Conservation (phyloP, 2,797 vertebrate genomes). For the Neoniphon sammara region DNA sequence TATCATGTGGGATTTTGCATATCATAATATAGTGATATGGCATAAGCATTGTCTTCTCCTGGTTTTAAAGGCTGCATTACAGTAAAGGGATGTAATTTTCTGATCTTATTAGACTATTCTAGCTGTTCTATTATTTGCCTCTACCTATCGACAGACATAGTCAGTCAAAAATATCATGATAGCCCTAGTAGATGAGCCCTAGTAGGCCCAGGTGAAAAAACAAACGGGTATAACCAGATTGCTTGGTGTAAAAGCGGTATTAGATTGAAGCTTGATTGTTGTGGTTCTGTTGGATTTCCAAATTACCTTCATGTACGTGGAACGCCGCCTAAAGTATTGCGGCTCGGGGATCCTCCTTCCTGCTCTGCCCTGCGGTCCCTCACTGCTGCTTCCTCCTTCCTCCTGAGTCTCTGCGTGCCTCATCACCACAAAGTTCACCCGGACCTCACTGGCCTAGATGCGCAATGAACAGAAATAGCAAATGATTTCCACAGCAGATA, state of each 20-base stretch:
- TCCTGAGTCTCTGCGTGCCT: slow-evolving; percentile 83
- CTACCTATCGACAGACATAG: too few relatives aligned
- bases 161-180: too few relatives aligned
- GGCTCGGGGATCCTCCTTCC: slow-evolving; percentile 80
- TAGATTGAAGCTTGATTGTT: neutral
- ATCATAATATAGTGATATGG: too few relatives aligned
- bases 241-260: neutral
- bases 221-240: too few relatives aligned
- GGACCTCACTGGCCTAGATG: slow-evolving; percentile 87
- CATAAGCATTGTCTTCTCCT: too few relatives aligned
- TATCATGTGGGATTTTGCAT: too few relatives aligned
- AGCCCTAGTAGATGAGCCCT: too few relatives aligned
- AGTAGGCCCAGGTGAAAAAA: too few relatives aligned
- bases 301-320: slow-evolving; percentile 88
- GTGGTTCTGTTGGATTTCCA: neutral
- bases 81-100: too few relatives aligned
- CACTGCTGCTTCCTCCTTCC: slow-evolving; percentile 81
- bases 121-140: too few relatives aligned
- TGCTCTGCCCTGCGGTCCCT: slow-evolving; percentile 76
- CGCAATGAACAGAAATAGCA: neutral
- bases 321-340: slow-evolving; percentile 85
- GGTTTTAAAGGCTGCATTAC: too few relatives aligned
- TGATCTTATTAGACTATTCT: too few relatives aligned
- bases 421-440: slow-evolving; percentile 93
- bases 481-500: neutral